Evolutionary conservation across 2,888 invertebrate species (phyloP), one percentile per base, ranked within the genome.

Genomic region (Pseudanteris insignis): DNA sequence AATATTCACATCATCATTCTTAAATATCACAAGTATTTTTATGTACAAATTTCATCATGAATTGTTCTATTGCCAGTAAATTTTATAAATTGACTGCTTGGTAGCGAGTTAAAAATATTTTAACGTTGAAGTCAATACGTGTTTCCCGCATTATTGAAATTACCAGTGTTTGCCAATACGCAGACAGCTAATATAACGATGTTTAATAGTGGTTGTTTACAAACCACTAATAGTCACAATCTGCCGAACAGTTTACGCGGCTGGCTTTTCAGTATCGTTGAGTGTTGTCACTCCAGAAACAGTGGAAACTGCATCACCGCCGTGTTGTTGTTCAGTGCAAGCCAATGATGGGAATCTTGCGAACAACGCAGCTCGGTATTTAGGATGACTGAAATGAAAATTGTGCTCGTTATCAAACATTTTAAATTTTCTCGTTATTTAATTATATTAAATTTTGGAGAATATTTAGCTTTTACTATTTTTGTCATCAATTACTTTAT

Each of bases 271-370:
- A 66, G 85, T 85, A 53, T 87, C 86, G 64, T 82, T 81, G 38
- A 86, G 84, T 34, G 86, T 87, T 44, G 90, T 89, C 47, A 86
- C 85, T 12, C 86, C 88, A 3, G 90, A 89, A 2, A 85, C 87
- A 33, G 86, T 86, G 2, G 89, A 89, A 30, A 83, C 84, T 12
- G 83, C 82, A 64, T 89, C 88, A 10, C 57, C 64, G 10, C 51
- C 64, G 2, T 51, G 64, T 12, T 83, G 80, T 41, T 82, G 80
- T n/a, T 86, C 84, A 76, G 86, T 84, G 77, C 90, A 90, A 9
- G 88, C 84, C 72, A 91, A 82, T 57, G 88, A 87, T 18, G 92
- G 92, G 85, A 91, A 90, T 77, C 86, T 87, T 82, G 88, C 85
- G 80, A 88, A 86, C 63, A 93, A 82, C 28, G 89, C 91, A 53